Base-by-base conservation (phyloP, 1,140 invertebrate genomes). In the Magallana angulata region DNA sequence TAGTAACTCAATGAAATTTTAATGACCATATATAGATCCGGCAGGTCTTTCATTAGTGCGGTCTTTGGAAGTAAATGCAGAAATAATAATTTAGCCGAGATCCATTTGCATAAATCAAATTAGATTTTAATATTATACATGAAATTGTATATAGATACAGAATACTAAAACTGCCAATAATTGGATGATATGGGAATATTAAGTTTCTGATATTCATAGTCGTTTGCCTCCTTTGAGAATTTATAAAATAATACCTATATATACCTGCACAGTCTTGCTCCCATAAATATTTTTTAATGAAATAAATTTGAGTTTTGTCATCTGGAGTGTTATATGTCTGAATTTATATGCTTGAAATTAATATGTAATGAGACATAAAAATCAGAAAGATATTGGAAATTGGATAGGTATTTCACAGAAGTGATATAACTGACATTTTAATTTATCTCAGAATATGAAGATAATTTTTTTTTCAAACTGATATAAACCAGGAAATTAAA, bases 71-170 rank as follows among this genome's bases (percentile, higher is more conserved):
- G 68, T 76, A 18, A 48, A 76, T 76, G 24, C 68, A 76, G 36
- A 76, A 76, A 62, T 62, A 76, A 36, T 76, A 76, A 76, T 76
- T 76, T 30, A 76, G 24, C 36, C 7, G 24, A 30, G 18, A 76
- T 36, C 68, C 24, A 71, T 76, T 76, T 76, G 68, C 68, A 76
- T 76, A 36, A 76, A 36, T 12, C 68, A 76, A 76, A 76, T 76
- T 76, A 76, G 68, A 11, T 76, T 76, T 76, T 76, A 76, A 76
- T 76, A 76, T 76, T 76, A 76, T 76, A 76, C 68, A 76, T 62
- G 60, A 62, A 62, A 76, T 76, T 18, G 68, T 24, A 30, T 76
- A 76, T 76, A 76, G 68, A 76, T 76, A 76, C 24, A 30, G 24
- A 18, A 76, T 30, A 8, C 24, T 76, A 76, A 76, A 76, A 76